phyloP scores from a whole-genome alignment of 1,140 invertebrate genomes.

The Magallana ariakensis region DNA sequence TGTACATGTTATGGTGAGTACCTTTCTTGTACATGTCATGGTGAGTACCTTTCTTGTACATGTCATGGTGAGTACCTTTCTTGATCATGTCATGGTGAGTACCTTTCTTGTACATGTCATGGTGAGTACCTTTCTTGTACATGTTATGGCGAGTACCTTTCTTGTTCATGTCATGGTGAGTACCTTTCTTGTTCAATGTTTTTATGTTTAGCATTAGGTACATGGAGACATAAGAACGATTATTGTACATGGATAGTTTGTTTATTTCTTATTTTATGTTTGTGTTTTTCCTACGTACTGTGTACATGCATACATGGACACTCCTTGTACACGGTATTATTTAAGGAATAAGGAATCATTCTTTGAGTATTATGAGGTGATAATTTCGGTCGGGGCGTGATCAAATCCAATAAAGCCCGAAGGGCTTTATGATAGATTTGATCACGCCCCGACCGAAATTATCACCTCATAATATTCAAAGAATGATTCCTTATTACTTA shows the following conservation, averaged over 20 bases:
- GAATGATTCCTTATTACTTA: too few species aligned
- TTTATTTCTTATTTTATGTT: neutral
- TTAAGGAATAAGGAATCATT: too few species aligned
- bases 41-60: neutral
- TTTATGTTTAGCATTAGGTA: neutral
- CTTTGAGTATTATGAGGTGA: too few species aligned
- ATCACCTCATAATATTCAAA: too few species aligned
- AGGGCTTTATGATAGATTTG: too few species aligned
- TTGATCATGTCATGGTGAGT: neutral
- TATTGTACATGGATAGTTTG: neutral
- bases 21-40: neutral
- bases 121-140: slow-evolving; percentile 3
- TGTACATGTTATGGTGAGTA: slow-evolving; percentile 9
- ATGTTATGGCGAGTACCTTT: neutral
- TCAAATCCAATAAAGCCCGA: too few species aligned
- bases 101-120: neutral
- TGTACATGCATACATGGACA: too few species aligned
- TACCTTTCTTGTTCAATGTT: neutral
- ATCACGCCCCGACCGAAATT: too few species aligned
- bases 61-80: neutral
- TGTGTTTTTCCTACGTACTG: neutral
- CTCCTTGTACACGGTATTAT: too few species aligned
- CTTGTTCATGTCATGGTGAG: neutral
- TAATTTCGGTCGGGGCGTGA: too few species aligned
- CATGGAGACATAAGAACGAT: neutral